Conservation (phyloP, 2,113 vertebrate genomes). For the Phainopepla nitens region DNA sequence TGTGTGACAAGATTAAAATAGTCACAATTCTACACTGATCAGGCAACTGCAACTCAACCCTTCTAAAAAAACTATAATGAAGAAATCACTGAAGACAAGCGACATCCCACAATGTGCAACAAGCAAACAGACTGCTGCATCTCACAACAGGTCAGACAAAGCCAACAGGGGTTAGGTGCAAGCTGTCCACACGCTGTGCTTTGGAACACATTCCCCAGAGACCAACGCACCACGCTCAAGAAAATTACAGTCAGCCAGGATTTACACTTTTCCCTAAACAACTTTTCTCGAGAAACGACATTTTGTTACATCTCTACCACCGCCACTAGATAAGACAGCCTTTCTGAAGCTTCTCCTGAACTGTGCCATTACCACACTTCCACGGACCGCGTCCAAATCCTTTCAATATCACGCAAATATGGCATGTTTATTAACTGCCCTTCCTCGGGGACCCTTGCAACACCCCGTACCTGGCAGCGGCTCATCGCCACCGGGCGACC, state of each 20-base stretch:
- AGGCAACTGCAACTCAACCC: not conserved
- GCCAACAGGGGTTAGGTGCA: not conserved
- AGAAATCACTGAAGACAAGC: not conserved
- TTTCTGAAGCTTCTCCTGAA: not conserved
- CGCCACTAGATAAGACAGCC: not conserved
- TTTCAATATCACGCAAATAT: not conserved
- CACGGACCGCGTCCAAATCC: not conserved
- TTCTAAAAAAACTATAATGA: not conserved
- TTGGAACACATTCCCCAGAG: not conserved
- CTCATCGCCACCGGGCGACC: not conserved
- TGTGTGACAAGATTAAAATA: not conserved
- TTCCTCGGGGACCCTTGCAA: not conserved
- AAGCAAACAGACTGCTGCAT: not conserved
- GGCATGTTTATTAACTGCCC: not conserved
- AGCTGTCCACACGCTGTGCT: rapidly evolving
- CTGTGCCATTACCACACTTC: not conserved
- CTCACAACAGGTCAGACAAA: rapidly evolving
- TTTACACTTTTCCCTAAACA: not conserved
- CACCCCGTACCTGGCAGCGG: rapidly evolving
- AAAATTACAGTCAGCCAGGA: not conserved
- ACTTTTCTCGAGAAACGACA: not conserved
- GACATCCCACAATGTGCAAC: not conserved
- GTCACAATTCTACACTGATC: not conserved
- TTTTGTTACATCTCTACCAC: not conserved
- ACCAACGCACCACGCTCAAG: not conserved